These are phyloP conservation scores for Alfaro cultratus DNA, from an alignment of 2,797 vertebrate species.

Conservation along the genomic window DNA sequence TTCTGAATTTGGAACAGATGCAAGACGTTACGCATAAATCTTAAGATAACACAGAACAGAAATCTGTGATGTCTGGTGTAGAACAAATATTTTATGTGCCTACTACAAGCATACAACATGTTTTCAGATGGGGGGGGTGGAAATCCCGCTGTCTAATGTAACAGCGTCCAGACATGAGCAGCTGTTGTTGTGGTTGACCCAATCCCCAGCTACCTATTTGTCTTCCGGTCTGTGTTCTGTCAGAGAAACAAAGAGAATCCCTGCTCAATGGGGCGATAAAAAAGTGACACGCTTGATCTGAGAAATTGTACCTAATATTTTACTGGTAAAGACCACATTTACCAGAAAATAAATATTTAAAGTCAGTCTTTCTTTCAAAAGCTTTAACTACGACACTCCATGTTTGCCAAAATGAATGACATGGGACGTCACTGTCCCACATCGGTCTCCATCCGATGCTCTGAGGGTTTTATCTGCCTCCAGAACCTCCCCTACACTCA, in stretches of 20 bases:
- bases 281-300: slow-evolving; percentile 1
- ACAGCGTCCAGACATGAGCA: slow-evolving; percentile 53
- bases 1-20: background rate
- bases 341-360: background rate
- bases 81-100: slow-evolving; percentile 8
- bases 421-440: background rate
- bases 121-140: slow-evolving; percentile 23
- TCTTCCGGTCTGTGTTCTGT: slow-evolving; percentile 29
- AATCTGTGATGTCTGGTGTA: background rate
- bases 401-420: slow-evolving; percentile 6
- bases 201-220: slow-evolving; percentile 42
- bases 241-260: background rate
- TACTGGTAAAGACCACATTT: background rate
- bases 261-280: background rate
- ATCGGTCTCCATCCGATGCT: background rate
- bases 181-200: slow-evolving; percentile 62
- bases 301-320: slow-evolving; percentile 14
- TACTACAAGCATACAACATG: slow-evolving; percentile 30
- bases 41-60: background rate
- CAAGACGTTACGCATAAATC: background rate
- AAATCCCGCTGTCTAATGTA: slow-evolving; percentile 32
- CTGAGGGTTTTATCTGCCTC: slow-evolving; percentile 19
- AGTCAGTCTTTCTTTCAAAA: background rate
- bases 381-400: background rate
- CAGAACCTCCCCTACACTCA: slow-evolving; percentile 24